Evolutionary conservation across 1,140 invertebrate genomes (phyloP).

Genomic region (Thalassaphorura encarpata): DNA sequence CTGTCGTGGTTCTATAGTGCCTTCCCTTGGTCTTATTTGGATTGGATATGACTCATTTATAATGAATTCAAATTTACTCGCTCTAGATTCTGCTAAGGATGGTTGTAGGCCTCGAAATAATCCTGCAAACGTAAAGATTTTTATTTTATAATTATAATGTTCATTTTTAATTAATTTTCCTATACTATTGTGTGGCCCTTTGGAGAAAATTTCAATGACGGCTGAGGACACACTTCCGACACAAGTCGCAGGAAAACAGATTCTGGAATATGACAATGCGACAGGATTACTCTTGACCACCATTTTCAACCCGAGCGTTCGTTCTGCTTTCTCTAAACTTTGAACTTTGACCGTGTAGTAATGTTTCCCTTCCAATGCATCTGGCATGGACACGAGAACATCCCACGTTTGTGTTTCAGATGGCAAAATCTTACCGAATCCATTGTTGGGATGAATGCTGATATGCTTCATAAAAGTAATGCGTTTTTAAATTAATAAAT

Average conservation of each 20-base stretch:
- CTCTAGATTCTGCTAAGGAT: not conserved
- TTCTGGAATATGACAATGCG: not conserved
- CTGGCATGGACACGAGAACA: not conserved
- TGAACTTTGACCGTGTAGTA: not conserved
- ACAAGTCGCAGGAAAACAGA: constrained; percentile 5
- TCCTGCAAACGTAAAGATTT: not conserved
- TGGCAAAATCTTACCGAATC: constrained; percentile 8
- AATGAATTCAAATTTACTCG: not conserved
- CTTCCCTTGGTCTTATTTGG: not conserved
- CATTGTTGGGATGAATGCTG: constrained; percentile 14
- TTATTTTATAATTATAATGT: not conserved
- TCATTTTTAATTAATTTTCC: not conserved
- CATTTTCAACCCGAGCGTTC: not conserved
- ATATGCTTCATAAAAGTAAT: constrained; percentile 6
- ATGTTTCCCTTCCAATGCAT: not conserved
- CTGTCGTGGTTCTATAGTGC: constrained; percentile 7
- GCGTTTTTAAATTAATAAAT: not conserved
- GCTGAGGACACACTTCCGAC: not conserved
- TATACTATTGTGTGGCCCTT: not conserved
- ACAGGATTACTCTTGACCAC: not conserved
- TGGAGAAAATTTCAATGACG: not conserved
- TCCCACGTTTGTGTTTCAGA: not conserved
- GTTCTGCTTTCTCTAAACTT: constrained; percentile 3
- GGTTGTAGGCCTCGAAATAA: not conserved
- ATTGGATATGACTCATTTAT: not conserved